These are phyloP conservation scores for Luperina nickerlii DNA, from an alignment of 2,888 invertebrate genomes.

Conservation along the genomic window DNA sequence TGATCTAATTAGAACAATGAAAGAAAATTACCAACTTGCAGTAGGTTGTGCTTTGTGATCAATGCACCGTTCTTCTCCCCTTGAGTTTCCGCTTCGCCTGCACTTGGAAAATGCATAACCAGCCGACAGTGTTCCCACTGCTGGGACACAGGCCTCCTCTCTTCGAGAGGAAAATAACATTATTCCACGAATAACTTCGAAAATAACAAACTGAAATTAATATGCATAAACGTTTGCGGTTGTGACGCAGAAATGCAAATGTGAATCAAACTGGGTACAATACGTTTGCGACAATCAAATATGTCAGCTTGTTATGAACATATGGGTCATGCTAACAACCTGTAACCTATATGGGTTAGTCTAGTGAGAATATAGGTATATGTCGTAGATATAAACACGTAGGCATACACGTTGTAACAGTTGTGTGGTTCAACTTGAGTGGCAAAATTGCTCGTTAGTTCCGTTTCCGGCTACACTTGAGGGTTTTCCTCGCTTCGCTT, in stretches of 20 bases:
- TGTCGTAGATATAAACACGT: not conserved
- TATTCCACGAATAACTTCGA: not conserved
- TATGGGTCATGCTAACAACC: slow-evolving; percentile 45
- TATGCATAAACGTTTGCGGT: slow-evolving; percentile 13
- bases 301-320: slow-evolving; percentile 37
- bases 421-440: slow-evolving; percentile 69
- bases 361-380: slow-evolving; percentile 6
- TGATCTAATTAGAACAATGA: not conserved
- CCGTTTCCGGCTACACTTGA: slow-evolving; percentile 73
- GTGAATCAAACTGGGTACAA: slow-evolving; percentile 15
- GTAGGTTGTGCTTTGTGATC: not conserved
- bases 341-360: slow-evolving; percentile 34
- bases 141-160: not conserved
- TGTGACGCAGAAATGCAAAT: slow-evolving; percentile 20
- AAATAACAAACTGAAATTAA: slow-evolving; percentile 14
- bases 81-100: not conserved
- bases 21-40: not conserved
- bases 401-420: slow-evolving; percentile 50
- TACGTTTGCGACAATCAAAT: slow-evolving; percentile 45
- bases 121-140: not conserved
- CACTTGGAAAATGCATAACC: not conserved
- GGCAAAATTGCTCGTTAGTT: slow-evolving; percentile 80
- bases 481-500: slow-evolving; percentile 54
- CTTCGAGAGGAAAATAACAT: not conserved
- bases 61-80: not conserved